Evolutionary conservation across 2,888 invertebrate genomes (phyloP).

Genomic region (Heliconius ethilla): DNA sequence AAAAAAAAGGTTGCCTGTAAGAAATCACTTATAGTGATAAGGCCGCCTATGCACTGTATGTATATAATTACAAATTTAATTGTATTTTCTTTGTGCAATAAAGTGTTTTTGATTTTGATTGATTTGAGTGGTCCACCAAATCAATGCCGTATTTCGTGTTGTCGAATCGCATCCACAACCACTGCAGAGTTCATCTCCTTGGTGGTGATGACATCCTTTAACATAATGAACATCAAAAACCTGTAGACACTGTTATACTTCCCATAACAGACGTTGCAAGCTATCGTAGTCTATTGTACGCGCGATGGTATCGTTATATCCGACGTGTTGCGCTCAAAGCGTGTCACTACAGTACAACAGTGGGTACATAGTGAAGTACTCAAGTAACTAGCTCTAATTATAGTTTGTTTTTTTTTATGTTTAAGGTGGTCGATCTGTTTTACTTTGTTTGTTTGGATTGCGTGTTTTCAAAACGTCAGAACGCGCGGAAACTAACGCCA

Average conservation of each 20-base stretch:
- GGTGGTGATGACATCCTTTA: neutral
- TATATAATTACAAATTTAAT: too few species aligned
- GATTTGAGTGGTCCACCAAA: neutral
- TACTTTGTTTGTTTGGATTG: too few species aligned
- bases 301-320: constrained; percentile 17
- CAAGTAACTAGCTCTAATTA: neutral
- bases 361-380: neutral
- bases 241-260: neutral
- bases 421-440: too few species aligned
- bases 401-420: neutral
- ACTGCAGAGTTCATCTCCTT: neutral
- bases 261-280: constrained; percentile 10
- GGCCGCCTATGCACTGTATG: too few species aligned
- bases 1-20: too few species aligned
- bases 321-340: constrained; percentile 26
- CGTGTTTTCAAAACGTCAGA: too few species aligned
- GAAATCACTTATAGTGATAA: too few species aligned
- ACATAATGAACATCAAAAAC: constrained; percentile 5
- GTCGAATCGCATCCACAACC: neutral
- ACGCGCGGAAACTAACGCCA: too few species aligned
- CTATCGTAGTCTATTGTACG: constrained; percentile 23
- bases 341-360: neutral
- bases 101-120: too few species aligned
- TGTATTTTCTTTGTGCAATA: too few species aligned
- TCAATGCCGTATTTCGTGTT: neutral